Evolutionary conservation across 2,113 vertebrate species (phyloP), one percentile per base, ranked within the genome.

Genomic region (Chunga burmeisteri): DNA sequence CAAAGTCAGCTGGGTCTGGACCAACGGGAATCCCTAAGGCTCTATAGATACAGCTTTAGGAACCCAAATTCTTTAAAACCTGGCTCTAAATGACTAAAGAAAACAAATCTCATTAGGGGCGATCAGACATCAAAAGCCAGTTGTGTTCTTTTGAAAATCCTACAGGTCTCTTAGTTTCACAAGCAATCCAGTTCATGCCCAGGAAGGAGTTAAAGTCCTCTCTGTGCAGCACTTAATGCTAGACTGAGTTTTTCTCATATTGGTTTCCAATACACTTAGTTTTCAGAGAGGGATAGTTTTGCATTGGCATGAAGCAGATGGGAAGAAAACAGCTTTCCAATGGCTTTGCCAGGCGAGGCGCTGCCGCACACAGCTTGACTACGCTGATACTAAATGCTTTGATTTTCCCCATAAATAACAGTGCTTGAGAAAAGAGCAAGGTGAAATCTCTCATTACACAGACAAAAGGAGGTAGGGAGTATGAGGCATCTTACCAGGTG

Each of bases 391-490:
- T 65, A 82, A 94, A 86, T 14, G 81, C 86, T 95, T 86, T 66
- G 78, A 62, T 95, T 90, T 92, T 53, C 62, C 40, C 42, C 3
- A 1, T 58, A 75, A 96, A 83, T 58, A 94, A 94, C 67, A 81
- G 18, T 49, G 16, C 32, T 86, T 74, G 82, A 89, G 73, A 49
- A 90, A 96, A 97, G n/a, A 91, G n/a, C 78, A 42, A 88, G 79
- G 87, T 91, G 75, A 97, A 93, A 23, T 18, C 81, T 88, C 87
- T 96, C 73, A 87, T 96, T 96, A 81, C 18, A 68, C 19, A 79
- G 56, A 58, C 85, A 95, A 86, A 91, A 86, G 40, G 90, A 95
- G 78, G 65, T 38, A 65, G 32, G 74, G 56, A 96, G 21, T 12
- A 4, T 5, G 21, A 95, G 62, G 36, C 44, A 44, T 84, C 72